These are phyloP conservation scores for Trachymyrmex septentrionalis DNA, from an alignment of 1,140 invertebrate species.

Conservation along the genomic window DNA sequence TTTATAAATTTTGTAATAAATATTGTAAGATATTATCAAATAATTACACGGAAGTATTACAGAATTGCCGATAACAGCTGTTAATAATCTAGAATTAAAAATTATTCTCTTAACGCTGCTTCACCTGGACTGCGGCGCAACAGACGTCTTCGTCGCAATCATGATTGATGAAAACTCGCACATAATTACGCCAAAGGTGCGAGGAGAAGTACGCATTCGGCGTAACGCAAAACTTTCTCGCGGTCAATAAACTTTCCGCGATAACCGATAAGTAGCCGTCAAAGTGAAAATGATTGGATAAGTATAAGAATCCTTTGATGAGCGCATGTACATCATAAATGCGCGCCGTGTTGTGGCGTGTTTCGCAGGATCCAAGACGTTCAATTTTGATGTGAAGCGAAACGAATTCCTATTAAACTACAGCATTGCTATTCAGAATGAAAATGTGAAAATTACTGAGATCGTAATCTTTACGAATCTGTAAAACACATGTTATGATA, in stretches of 20 bases:
- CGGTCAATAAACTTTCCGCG: constrained; percentile 48
- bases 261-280: constrained; percentile 49
- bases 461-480: background rate
- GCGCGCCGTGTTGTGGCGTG: background rate
- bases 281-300: constrained; percentile 61
- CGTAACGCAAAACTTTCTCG: constrained; percentile 65
- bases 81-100: constrained; percentile 11
- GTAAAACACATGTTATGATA: background rate
- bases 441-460: background rate
- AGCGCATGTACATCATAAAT: background rate
- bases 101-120: background rate
- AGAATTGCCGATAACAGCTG: background rate
- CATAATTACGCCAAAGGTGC: constrained; percentile 43
- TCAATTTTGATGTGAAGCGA: background rate
- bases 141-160: constrained; percentile 38
- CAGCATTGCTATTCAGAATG: background rate
- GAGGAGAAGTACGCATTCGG: constrained; percentile 47
- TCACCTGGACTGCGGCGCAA: background rate
- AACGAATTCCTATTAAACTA: constrained; percentile 1
- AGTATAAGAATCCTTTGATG: constrained; percentile 24
- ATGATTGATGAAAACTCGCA: constrained; percentile 42
- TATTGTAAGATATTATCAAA: background rate
- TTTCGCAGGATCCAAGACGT: background rate
- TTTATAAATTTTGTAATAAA: background rate
- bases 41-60: background rate